phyloP scores from a whole-genome alignment of 1,140 invertebrate species.

The Penaeus chinensis region DNA sequence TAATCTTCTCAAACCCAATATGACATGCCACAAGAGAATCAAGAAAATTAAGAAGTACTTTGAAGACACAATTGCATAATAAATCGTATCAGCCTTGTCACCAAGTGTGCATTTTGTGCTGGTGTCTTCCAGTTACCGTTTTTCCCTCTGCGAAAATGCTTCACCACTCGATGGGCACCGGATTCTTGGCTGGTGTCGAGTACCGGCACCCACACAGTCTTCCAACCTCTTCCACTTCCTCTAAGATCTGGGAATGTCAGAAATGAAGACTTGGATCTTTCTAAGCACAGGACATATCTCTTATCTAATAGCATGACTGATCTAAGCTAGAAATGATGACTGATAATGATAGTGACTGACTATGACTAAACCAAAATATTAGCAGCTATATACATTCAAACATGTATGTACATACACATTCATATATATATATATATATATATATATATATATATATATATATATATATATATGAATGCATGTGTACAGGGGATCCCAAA shows the following conservation, averaged over 20 bases:
- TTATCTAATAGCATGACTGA: too few species aligned
- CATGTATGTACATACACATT: too few species aligned
- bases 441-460: accelerated
- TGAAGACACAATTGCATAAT: neutral
- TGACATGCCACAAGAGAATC: too few species aligned
- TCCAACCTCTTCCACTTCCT: conserved; percentile 78
- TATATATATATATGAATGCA: too few species aligned
- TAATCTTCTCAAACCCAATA: too few species aligned
- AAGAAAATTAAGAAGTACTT: too few species aligned
- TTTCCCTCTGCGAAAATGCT: neutral
- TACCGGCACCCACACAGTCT: conserved; percentile 80
- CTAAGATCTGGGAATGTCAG: conserved; percentile 72
- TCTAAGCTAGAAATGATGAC: too few species aligned
- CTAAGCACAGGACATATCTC: neutral
- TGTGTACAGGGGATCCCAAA: too few species aligned
- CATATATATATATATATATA: too few species aligned
- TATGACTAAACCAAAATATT: too few species aligned
- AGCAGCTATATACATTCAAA: too few species aligned
- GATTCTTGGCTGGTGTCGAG: conserved; percentile 68
- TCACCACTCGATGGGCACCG: conserved; percentile 41
- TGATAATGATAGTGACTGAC: too few species aligned
- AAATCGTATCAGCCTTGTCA: neutral
- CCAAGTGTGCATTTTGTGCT: neutral
- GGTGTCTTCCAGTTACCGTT: neutral
- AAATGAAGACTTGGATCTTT: neutral